phyloP scores from a whole-genome alignment of 1,140 invertebrate species.

The Hycleus phaleratus region DNA sequence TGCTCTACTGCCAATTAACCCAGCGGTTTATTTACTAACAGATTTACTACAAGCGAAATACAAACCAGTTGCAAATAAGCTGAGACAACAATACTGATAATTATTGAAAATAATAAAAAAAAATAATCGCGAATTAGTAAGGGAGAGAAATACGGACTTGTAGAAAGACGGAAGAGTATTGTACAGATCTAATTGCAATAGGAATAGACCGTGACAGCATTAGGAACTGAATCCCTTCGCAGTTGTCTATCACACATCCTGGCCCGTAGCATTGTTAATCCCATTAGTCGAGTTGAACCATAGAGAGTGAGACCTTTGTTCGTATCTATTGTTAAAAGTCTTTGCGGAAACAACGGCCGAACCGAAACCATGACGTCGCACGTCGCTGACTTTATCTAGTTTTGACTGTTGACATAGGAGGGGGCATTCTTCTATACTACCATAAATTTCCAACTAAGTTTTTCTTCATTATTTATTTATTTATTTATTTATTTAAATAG shows the following conservation, averaged over 20 bases:
- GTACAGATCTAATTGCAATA: not conserved
- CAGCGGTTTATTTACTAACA: constrained; percentile 35
- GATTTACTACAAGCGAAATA: constrained; percentile 10
- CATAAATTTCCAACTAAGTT: too few relatives aligned
- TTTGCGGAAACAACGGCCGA: constrained; percentile 26
- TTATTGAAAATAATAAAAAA: not conserved
- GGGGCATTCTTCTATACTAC: too few relatives aligned
- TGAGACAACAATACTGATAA: not conserved
- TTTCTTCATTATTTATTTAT: too few relatives aligned
- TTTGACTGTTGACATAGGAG: too few relatives aligned
- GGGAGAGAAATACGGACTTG: too few relatives aligned
- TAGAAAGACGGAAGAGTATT: not conserved
- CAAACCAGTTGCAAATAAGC: not conserved
- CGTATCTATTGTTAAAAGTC: constrained; percentile 22
- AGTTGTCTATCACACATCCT: constrained; percentile 29
- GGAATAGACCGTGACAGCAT: not conserved
- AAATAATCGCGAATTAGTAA: too few relatives aligned
- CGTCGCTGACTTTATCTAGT: constrained; percentile 18
- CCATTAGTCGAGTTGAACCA: constrained; percentile 25
- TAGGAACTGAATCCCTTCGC: constrained; percentile 6
- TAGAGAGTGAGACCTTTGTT: constrained; percentile 21
- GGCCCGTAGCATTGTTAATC: constrained; percentile 29
- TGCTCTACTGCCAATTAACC: constrained; percentile 37
- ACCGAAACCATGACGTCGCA: constrained; percentile 24
- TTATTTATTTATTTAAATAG: too few relatives aligned